These are phyloP conservation scores for Trachelus troglodyta DNA, from an alignment of 2,888 invertebrate species.

Conservation along the genomic window DNA sequence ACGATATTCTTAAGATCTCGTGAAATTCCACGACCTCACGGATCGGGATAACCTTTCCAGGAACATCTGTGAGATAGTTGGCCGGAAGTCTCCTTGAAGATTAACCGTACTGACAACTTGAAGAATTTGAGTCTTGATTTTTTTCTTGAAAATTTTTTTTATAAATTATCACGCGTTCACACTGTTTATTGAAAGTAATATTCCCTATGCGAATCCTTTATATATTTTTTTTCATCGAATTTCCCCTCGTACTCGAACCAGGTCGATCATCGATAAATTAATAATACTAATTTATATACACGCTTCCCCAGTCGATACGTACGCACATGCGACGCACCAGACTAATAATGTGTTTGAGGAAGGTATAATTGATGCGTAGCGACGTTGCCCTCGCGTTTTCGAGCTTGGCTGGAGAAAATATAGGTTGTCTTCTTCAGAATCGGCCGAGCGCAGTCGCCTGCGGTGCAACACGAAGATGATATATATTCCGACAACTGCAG, in stretches of 20 bases:
- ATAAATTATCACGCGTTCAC: not conserved
- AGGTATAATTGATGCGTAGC: conserved; percentile 62
- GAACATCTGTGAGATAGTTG: not conserved
- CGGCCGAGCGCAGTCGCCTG: conserved; percentile 59
- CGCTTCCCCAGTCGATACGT: not conserved
- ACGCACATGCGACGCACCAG: conserved; percentile 17
- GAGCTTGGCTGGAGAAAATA: conserved; percentile 64
- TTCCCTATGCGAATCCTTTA: too few species aligned
- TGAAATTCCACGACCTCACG: not conserved
- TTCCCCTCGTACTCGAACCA: not conserved
- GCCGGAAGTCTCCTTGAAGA: not conserved
- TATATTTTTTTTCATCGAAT: too few species aligned
- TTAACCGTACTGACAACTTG: not conserved
- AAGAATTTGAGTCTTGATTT: not conserved
- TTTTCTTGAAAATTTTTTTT: not conserved
- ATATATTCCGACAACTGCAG: conserved; percentile 62
- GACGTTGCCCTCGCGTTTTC: conserved; percentile 41
- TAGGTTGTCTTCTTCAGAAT: conserved; percentile 61
- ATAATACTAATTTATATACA: not conserved
- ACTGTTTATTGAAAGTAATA: too few species aligned
- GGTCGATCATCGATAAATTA: not conserved
- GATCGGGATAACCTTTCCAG: not conserved
- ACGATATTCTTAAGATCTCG: not conserved
- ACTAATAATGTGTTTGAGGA: conserved; percentile 62
- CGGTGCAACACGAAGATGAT: conserved; percentile 65